Base-by-base conservation (phyloP, 2,888 invertebrate species). In the Strigamia crassipes region DNA sequence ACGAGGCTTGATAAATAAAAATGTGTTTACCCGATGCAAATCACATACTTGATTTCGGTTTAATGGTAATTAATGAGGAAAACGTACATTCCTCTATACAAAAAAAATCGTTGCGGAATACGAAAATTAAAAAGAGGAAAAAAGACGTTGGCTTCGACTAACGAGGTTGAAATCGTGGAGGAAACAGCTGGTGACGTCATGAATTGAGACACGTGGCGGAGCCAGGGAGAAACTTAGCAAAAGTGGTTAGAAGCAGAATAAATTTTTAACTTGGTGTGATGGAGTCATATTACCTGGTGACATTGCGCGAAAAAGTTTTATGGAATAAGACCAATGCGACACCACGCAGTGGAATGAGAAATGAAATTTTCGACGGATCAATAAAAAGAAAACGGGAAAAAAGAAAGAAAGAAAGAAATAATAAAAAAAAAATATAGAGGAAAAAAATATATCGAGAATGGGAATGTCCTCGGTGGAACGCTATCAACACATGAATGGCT, bases 131-230 rank as follows among this genome's bases (percentile, higher is more conserved):
- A 73, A 73, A n/a, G 73, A 13, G 15, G 23, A 31, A 31, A 73
- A 73, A 15, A 31, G 12, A 73, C 27, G 27, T 73, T 73, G 13
- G 73, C 10, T 73, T 73, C 73, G 31, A 31, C 73, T 73, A 73
- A 73, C 73, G 73, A 73, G 73, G 27, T 31, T 27, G 73, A n/a
- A 27, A 27, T 10, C 73, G n/a, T 21, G 31, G 13, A 73, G 23
- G 73, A 73, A 73, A 73, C 73, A 73, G 73, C 73, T 73, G 73
- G 73, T 73, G 73, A 73, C 73, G 73, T 73, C 73, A 73, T 73
- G 31, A 73, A 73, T 73, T 31, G 73, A 73, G 73, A 31, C 73
- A 73, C 73, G 31, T 73, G 73, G 73, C 31, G 31, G 73, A 10
- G 31, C n/a, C n/a, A 15, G 73, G 12, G 31, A 66, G 73, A 31